Base-by-base conservation (phyloP, 1,140 invertebrate species). In the Caenorhabditis latens region DNA sequence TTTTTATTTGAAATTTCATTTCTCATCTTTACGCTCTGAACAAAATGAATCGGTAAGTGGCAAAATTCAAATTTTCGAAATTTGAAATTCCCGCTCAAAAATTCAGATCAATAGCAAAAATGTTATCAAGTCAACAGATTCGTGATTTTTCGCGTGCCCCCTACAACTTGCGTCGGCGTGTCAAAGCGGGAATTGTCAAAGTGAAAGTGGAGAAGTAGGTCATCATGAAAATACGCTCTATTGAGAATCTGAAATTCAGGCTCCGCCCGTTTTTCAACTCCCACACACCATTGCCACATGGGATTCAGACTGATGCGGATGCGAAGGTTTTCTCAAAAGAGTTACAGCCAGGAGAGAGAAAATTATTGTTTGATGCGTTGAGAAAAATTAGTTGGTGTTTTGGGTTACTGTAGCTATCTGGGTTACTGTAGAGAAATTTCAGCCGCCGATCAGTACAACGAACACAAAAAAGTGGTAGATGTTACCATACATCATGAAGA, bases 391-490 rank as follows among this genome's bases (percentile, higher is more conserved):
- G 71, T 79, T 40, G 8, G 65, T 43, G 3, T 8, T 71, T 46
- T 6, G 55, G 24, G 11, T 13, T 40, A 21, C 21, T 32, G 61
- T 63, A 32, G 61, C 19, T 8, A 0, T 21, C 16, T 14, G 11
- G 11, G 32, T 14, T 32, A 21, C 24, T 32, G 4, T 58, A 4
- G 24, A 4, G 8, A 13, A 43, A 8, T 79, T 79, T 50, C 46
- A 79, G 71, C 71, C 46, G 71, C 71, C 46, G 71, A 79, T 50
- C 71, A 79, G 21, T 79, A 79, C 21, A 79, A 79, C 21, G 71
- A 79, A 14, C 71, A 79, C n/a, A 79, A 79, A 50, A 79, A 79
- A 14, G 71, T 79, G n/a, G 71, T 79, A 19, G 71, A 79, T 13
- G 71, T 79, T 0, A 79, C 71, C 8, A 79, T 79, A 13, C 19